Conservation (phyloP, 2,888 invertebrate species). For the Gymnocheta viridis region DNA sequence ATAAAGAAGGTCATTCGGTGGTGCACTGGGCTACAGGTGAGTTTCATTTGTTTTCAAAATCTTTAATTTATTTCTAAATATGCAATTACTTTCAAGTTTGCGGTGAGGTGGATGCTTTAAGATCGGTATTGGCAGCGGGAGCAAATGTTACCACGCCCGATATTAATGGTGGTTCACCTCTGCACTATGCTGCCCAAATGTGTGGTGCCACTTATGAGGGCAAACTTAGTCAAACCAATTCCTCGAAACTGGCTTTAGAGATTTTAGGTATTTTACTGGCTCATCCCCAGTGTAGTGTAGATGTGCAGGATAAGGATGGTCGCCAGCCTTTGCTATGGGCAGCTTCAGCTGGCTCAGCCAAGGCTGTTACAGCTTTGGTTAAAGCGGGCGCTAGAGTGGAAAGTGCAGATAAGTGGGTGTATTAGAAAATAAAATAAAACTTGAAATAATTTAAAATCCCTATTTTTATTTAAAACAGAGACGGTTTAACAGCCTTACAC, state of each 20-base stretch:
- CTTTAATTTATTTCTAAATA: neutral
- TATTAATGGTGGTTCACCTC: slow-evolving; percentile 95
- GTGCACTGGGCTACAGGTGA: slow-evolving; percentile 99
- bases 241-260: slow-evolving; percentile 80
- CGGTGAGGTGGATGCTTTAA: slow-evolving; percentile 94
- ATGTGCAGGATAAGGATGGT: slow-evolving; percentile 95
- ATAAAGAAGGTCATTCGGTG: slow-evolving; percentile 96
- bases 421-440: neutral
- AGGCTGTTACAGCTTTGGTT: slow-evolving; percentile 93
- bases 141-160: slow-evolving; percentile 95
- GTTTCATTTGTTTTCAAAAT: neutral
- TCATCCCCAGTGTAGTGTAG: slow-evolving; percentile 90
- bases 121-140: slow-evolving; percentile 91
- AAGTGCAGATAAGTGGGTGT: slow-evolving; percentile 88
- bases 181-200: slow-evolving; percentile 99
- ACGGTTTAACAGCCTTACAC: slow-evolving; percentile 96
- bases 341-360: slow-evolving; percentile 96
- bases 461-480: no score
- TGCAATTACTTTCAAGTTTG: slow-evolving; percentile 87
- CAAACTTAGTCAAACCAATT: slow-evolving; percentile 78
- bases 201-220: slow-evolving; percentile 91
- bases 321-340: slow-evolving; percentile 98
- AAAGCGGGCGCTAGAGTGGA: slow-evolving; percentile 93
- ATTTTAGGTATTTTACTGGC: slow-evolving; percentile 92
- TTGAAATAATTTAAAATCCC: no score